These are phyloP conservation scores for Ischnura elegans DNA, from an alignment of 2,888 invertebrate species.

Conservation along the genomic window DNA sequence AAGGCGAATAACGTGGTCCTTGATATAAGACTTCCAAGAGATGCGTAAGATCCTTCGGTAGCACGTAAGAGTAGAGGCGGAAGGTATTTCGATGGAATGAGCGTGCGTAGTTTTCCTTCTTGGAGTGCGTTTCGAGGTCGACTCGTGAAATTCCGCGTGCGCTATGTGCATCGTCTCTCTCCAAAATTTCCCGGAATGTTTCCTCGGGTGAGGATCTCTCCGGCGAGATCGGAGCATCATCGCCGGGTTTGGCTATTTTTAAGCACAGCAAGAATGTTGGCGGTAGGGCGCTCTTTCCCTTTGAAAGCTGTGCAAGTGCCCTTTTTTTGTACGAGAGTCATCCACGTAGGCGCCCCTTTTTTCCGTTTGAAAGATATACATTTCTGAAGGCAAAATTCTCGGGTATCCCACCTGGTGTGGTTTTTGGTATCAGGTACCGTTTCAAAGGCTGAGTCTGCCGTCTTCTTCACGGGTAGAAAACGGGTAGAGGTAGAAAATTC, in stretches of 20 bases:
- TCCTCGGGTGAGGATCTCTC: not conserved
- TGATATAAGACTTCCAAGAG: too few species aligned
- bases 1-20: too few species aligned
- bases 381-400: too few species aligned
- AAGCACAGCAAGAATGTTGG: not conserved
- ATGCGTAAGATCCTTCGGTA: not conserved
- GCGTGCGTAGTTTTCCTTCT: not conserved
- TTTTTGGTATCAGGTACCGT: too few species aligned
- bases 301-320: not conserved
- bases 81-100: conserved; percentile 3
- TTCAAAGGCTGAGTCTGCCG: too few species aligned
- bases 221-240: not conserved
- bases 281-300: not conserved
- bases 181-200: conserved; percentile 10
- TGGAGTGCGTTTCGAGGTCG: not conserved
- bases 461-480: too few species aligned
- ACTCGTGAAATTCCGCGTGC: not conserved
- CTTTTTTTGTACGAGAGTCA: not conserved
- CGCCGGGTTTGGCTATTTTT: not conserved
- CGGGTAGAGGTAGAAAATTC: too few species aligned
- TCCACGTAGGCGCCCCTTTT: not conserved
- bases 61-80: not conserved
- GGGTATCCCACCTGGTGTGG: too few species aligned
- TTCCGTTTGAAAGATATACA: too few species aligned
- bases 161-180: not conserved